Base-by-base conservation (phyloP, 2,113 vertebrate genomes). In the Albula glossodonta region DNA sequence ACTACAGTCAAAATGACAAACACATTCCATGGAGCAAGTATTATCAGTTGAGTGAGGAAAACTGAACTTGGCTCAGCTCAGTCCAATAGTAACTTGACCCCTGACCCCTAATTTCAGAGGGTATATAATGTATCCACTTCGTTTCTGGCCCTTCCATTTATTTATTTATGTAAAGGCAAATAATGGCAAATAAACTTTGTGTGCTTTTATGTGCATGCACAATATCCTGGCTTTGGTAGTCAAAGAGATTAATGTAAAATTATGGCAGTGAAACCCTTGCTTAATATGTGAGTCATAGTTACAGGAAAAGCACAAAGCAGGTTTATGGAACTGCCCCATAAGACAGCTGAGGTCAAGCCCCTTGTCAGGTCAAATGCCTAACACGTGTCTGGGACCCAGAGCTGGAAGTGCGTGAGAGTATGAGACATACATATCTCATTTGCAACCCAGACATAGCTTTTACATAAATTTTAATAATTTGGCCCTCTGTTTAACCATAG, bases 401-500 rank as follows among this genome's bases (percentile, higher is more conserved):
- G 17, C 49, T 66, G 60, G 3, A 66, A 74, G 60, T 31, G 53
- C n/a, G n/a, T n/a, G n/a, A n/a, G n/a, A n/a, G 78, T 51, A 10
- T 51, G 19, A 63, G 48, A 22, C 13, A 81, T n/a, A 11, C 25
- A 12, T 56, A 0, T 31, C 60, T 70, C 60, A 86, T 53, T 51
- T 51, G n/a, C 80, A 80, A 85, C 49, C 19, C 84, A 81, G 19
- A 63, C 50, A 41, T 78, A 78, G 50, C 81, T 53, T 85, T 53
- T 56, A 49, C 78, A 81, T 66, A 60, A 81, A 86, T 86, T 82
- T 81, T 74, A 57, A 82, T 77, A 52, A 86, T 70, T 12, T 25
- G 74, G 79, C 80, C 60, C 60, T 17, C 31, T 48, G 25, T 25
- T 52, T n/a, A 31, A 66, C 51, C 56, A 48, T 57, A 56, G 22